Evolutionary conservation across 2,113 vertebrate genomes (phyloP), one percentile per base, ranked within the genome.

Genomic region (Myiagra hebetior): DNA sequence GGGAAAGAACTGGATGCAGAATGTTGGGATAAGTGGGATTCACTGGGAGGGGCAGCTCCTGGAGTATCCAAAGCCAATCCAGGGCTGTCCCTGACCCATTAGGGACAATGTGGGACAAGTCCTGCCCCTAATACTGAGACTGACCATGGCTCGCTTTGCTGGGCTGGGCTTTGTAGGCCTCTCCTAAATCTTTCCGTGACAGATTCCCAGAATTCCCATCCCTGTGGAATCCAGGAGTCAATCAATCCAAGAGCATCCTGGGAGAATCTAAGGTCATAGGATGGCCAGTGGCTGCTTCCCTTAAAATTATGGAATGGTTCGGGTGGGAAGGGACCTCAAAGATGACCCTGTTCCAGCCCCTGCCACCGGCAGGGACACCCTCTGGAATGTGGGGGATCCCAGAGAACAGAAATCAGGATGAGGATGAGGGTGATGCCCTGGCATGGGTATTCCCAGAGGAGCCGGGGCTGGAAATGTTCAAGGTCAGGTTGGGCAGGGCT

Each of bases 371-470:
- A 47, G 41, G 41, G 44, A 21, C 7, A 16, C 31, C 53, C 28
- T 22, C 18, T 41, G 65, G 65, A 59, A n/a, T 28, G 35, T 5
- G 53, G 9, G 24, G 35, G 30, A 50, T 82, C 9, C 35, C 53
- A 12, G 35, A 21, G 18, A 6, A 15, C 4, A 0, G 42, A 20
- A 81, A 39, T 18, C 1, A 1, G 46, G 74, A 77, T 27, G 15
- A n/a, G 70, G 24, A 27, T 28, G 18, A 47, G 30, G 78, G 5
- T 19, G 50, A 65, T 13, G 13, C 30, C 24, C 30, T n/a, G 83
- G 24, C 19, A 11, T 0, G 7, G n/a, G 4, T 14, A 23, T 75
- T 65, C 16, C 24, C 70, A 57, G 44, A 42, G 21, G 37, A 44
- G 2, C 13, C 24, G 42, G 5, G 24, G 8, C 20, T 57, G 70